Percentiles rank a stretch among this genome's conserved stretches.
Conservation (phyloP, 2,113 vertebrate species). For the Melanerpes aurifrons region DNA sequence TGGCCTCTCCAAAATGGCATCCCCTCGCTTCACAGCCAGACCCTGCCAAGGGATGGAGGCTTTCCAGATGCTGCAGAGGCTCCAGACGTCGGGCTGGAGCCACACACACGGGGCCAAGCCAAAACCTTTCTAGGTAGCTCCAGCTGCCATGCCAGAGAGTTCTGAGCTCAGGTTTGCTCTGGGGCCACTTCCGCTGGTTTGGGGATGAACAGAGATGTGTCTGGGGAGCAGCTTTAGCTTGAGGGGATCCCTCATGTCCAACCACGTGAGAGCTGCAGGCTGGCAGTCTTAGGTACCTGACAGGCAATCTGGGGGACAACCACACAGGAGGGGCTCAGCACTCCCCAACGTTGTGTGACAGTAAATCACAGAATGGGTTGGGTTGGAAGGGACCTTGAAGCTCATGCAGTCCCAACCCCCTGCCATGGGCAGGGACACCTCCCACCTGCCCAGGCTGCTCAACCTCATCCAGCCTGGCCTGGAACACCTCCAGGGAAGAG, state of each 20-base stretch:
- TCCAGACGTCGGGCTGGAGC: not conserved
- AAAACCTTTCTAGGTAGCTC: constrained; percentile 3
- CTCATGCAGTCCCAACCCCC: too few species aligned
- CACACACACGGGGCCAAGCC: not conserved
- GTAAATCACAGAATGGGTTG: too few species aligned
- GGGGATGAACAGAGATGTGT: fast-evolving
- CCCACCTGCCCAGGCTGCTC: too few species aligned
- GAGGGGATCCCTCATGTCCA: not conserved
- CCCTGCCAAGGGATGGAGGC: not conserved
- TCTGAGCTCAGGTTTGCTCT: not conserved
- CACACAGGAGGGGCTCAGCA: not conserved
- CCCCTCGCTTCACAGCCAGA: not conserved
- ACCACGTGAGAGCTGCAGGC: fast-evolving
- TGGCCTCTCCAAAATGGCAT: constrained; percentile 5
- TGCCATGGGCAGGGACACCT: too few species aligned
- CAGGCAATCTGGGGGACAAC: not conserved
- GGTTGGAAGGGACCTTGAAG: too few species aligned
- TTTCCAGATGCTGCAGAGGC: constrained; percentile 27
- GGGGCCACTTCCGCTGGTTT: not conserved
- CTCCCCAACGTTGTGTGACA: not conserved
- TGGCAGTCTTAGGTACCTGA: not conserved
- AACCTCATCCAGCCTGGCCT: too few species aligned
- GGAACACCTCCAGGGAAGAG: too few species aligned
- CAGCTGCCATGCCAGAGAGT: not conserved
- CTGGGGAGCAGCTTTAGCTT: not conserved